Base-by-base conservation (phyloP, 2,113 vertebrate species). In the Mus spicilegus region DNA sequence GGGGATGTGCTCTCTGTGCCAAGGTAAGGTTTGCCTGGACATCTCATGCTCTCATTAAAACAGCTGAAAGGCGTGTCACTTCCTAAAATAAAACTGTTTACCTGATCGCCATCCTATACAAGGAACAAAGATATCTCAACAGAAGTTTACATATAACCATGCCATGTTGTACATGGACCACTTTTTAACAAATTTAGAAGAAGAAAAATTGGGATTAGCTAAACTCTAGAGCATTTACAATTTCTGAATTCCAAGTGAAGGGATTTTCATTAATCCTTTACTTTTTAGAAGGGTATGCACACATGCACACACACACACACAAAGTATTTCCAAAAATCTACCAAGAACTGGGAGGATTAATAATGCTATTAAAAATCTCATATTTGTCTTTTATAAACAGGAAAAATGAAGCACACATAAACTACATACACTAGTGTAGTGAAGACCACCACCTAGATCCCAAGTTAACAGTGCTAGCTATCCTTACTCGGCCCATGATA, bases 191-290 rank as follows among this genome's bases (percentile, higher is more conserved):
- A 49, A 75, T 70, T 9, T 75, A 46, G 78, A 87, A 67, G n/a
- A 61, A 93, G 46, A 46, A 89, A 95, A 93, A 63, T 14, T 2
- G 42, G 16, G 26, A 49, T 58, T 93, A 72, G 24, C 17, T 87
- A 84, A 78, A 30, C 6, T 24, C 93, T 20, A 20, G 22, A 33
- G 63, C 89, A 81, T 63, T 91, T 70, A 92, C 28, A 82, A 51
- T 69, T 58, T 80, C 54, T 85, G 12, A 93, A 87, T 90, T 91
- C 13, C 67, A 93, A 90, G 17, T 86, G n/a, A 90, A 92, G 17
- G 36, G 76, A 90, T 82, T 93, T 87, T 87, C 77, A 91, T 72
- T 82, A 11, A 75, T 10, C 11, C 8, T 93, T 72, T 54, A 80
- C 20, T 90, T 90, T 82, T 90, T 70, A 87, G 58, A 9, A 91